Conservation (phyloP, 2,797 vertebrate species). For the Phrynocephalus forsythii region DNA sequence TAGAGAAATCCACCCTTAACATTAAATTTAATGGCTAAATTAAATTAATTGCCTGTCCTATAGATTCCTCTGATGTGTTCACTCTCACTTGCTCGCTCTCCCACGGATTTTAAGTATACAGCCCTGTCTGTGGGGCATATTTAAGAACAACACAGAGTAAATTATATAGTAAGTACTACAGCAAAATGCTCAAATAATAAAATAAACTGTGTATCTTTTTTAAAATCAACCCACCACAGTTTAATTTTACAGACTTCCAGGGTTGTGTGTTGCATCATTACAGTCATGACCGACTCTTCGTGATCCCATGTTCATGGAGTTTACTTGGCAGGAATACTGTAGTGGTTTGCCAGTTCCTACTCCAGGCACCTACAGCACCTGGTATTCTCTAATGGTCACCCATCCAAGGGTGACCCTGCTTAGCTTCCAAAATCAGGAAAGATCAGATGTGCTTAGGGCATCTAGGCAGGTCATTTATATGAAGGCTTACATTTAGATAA, state of each 20-base stretch:
- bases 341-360: no score
- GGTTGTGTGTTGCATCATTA: background rate
- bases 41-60: slow-evolving; percentile 49
- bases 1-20: slow-evolving; percentile 17
- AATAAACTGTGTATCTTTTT: background rate
- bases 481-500: background rate
- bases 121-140: slow-evolving; percentile 30
- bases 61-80: background rate
- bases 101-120: slow-evolving; percentile 39
- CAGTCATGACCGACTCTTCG: no score
- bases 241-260: slow-evolving; percentile 36
- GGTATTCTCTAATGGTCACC: no score
- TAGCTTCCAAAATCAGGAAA: no score
- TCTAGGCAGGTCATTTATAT: no score
- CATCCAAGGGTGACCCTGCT: no score
- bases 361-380: no score
- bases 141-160: slow-evolving; percentile 52
- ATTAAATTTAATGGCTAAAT: slow-evolving; percentile 46
- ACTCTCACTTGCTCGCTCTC: slow-evolving; percentile 1
- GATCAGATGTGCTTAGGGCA: no score
- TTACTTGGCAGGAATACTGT: no score
- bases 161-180: slow-evolving; percentile 47
- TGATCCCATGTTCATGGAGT: no score
- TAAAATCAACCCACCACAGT: slow-evolving; percentile 46
- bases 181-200: slow-evolving; percentile 18